Percentiles rank a stretch among this genome's conserved stretches.
These are phyloP conservation scores for Syrista parreyssii DNA, from an alignment of 2,888 invertebrate species.

Conservation along the genomic window DNA sequence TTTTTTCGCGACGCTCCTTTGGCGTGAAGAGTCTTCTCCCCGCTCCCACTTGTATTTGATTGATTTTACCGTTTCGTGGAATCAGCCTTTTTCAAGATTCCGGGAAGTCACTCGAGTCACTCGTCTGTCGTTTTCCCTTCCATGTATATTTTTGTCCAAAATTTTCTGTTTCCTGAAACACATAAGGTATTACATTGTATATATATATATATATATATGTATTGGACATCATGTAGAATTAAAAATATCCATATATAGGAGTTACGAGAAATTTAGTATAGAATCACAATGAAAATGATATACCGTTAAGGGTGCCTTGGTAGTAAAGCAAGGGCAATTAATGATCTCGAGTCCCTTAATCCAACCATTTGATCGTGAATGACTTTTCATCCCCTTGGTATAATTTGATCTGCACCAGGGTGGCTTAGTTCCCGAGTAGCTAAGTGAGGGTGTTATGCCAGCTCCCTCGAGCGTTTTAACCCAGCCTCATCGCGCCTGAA, in stretches of 20 bases:
- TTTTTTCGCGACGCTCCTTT: conserved; percentile 25
- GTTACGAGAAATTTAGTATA: neutral
- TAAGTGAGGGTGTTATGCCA: conserved; percentile 54
- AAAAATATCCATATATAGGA: neutral
- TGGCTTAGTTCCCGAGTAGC: conserved; percentile 30
- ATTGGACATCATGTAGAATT: neutral
- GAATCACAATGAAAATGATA: neutral
- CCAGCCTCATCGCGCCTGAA: conserved; percentile 40
- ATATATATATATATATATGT: neutral
- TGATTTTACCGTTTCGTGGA: conserved; percentile 36
- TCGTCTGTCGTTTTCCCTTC: neutral
- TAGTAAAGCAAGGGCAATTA: conserved; percentile 30
- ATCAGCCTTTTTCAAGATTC: conserved; percentile 11
- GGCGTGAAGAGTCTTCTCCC: neutral
- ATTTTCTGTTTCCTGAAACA: neutral
- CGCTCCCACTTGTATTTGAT: conserved; percentile 27
- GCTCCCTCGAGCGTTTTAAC: conserved; percentile 49
- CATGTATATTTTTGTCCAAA: neutral
- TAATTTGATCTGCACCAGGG: conserved; percentile 56
- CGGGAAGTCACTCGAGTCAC: neutral
- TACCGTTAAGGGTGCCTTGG: neutral
- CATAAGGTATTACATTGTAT: neutral
- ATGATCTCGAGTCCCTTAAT: conserved; percentile 55
- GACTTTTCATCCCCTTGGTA: conserved; percentile 60
- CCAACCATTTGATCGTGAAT: conserved; percentile 62